Evolutionary conservation across 2,113 vertebrate species (phyloP), one percentile per base, ranked within the genome.

Genomic region (Jaculus jaculus): DNA sequence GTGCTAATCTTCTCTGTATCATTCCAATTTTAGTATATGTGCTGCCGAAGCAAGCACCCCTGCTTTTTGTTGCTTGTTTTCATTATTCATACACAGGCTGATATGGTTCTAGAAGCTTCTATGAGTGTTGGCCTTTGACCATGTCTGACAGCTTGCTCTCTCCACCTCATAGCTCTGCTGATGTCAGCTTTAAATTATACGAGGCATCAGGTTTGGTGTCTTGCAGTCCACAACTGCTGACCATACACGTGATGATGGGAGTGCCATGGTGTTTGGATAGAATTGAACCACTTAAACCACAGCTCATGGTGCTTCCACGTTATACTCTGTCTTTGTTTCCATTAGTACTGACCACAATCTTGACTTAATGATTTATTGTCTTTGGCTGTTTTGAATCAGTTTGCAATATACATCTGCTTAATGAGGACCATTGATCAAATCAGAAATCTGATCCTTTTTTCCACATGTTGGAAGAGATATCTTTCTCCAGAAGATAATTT

Each of bases 281-380:
- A 78, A 82, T n/a, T 90, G 18, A 74, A 92, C 26, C 34, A 88
- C 20, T 47, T 87, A 91, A 63, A 87, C 20, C 72, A 51, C 51
- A 88, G 60, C 1, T 85, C 77, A 92, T 78, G 90, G 58, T 42
- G 28, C 18, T 80, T 80, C 28, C 83, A 71, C 88, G 92, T 94
- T 86, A 75, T 77, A 16, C 69, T 89, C 47, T 63, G 9, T 77
- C 92, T 89, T 69, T 10, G 32, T 88, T 71, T 7, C 10, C 30
- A 32, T 90, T 72, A 37, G n/a, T 72, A 68, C 21, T 39, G 61
- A 68, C 11, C 66, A 16, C 13, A 77, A 12, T 79, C 54, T 84
- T 9, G 24, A 26, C 54, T 7, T 78, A 21, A 71, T 73, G 13
- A 88, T 60, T 78, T 47, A 91, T 81, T 15, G n/a, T 63, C 7